Percentiles rank a stretch among this genome's conserved stretches.
These are phyloP conservation scores for Sebastes glaucus DNA, from an alignment of 2,797 vertebrate species.

Conservation along the genomic window DNA sequence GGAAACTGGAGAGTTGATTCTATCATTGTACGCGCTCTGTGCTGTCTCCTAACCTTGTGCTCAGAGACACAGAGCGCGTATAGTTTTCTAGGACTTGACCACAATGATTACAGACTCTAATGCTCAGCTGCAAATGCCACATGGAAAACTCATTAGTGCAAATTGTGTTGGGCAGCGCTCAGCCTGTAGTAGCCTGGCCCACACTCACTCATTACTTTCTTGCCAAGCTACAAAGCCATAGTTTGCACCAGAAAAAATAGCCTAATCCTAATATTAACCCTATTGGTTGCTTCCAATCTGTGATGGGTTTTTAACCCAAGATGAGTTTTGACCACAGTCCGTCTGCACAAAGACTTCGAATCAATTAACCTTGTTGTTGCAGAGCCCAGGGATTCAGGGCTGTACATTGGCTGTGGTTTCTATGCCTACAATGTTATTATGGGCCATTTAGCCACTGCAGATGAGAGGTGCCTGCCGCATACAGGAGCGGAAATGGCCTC, in stretches of 20 bases:
- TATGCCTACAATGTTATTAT: constrained; percentile 46
- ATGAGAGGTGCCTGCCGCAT: constrained; percentile 27
- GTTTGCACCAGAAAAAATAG: constrained; percentile 8
- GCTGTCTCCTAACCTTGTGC: constrained; percentile 22
- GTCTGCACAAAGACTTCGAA: constrained; percentile 10
- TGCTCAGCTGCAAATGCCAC: constrained; percentile 63
- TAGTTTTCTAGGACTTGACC: constrained; percentile 51
- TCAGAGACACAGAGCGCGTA: constrained; percentile 37
- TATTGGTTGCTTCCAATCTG: background rate
- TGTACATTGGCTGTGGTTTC: constrained; percentile 34
- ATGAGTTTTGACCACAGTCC: background rate
- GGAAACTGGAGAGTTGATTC: constrained; percentile 46
- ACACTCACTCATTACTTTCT: constrained; percentile 19
- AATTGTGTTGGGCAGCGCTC: constrained; percentile 38
- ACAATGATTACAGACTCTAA: constrained; percentile 57
- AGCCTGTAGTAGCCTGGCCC: constrained; percentile 30
- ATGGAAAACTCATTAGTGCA: constrained; percentile 76
- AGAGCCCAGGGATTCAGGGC: background rate
- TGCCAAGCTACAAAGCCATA: constrained; percentile 7
- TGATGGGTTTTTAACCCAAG: background rate
- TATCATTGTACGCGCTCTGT: constrained; percentile 23
- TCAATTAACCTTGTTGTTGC: constrained; percentile 14
- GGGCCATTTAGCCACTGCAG: constrained; percentile 34
- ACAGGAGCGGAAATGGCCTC: constrained; percentile 45
- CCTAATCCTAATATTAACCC: background rate